Evolutionary conservation across 2,113 vertebrate genomes (phyloP).

Genomic region (Cardinalis cardinalis): DNA sequence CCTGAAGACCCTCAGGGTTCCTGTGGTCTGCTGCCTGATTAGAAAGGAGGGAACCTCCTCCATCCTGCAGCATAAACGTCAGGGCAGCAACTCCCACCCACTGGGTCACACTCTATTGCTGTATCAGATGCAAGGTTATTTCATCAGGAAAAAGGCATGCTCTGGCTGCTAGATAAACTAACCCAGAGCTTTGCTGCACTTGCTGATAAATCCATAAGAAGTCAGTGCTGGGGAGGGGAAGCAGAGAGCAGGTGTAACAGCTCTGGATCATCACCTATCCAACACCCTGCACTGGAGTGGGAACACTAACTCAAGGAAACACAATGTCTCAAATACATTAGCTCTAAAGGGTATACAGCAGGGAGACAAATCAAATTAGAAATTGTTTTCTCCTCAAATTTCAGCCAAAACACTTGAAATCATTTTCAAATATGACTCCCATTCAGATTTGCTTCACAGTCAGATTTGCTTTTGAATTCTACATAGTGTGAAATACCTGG

Average conservation of each 20-base stretch:
- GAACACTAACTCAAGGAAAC: neutral
- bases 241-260: neutral
- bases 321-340: neutral
- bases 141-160: neutral
- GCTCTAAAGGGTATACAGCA: neutral
- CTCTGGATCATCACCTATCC: neutral
- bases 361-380: neutral
- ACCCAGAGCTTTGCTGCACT: neutral
- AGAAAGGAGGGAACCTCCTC: neutral
- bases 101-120: neutral
- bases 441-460: neutral
- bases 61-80: neutral
- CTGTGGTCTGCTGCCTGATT: neutral
- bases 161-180: neutral
- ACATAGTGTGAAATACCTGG: neutral
- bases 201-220: neutral
- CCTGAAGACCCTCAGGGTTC: neutral
- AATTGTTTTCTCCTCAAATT: neutral
- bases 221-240: rapidly evolving
- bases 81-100: neutral
- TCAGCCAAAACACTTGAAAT: neutral
- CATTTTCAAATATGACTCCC: neutral
- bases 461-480: neutral
- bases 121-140: neutral
- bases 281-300: too few species aligned